phyloP scores from a whole-genome alignment of 2,113 vertebrate species.

The Python bivittatus region DNA sequence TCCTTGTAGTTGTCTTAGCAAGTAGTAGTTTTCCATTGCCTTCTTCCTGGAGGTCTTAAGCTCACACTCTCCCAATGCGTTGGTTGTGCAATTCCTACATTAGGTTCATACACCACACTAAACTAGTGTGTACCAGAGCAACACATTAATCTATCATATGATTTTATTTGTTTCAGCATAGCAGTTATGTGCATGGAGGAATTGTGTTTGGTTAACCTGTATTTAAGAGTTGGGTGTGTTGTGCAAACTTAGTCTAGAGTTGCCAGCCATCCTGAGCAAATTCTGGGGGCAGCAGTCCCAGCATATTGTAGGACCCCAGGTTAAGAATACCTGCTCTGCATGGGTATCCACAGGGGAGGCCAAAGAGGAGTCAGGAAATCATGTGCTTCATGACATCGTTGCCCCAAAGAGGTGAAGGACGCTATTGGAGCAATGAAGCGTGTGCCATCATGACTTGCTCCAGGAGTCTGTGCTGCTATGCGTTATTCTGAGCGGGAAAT shows the following conservation, averaged over 20 bases:
- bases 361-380: neutral
- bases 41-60: neutral
- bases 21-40: neutral
- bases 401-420: neutral
- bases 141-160: neutral
- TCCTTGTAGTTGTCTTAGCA: neutral
- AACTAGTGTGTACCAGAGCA: neutral
- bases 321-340: neutral
- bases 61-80: neutral
- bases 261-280: neutral
- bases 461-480: neutral
- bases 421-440: neutral
- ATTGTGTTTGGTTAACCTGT: neutral
- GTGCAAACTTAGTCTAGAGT: neutral
- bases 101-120: neutral
- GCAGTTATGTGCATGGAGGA: neutral
- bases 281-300: neutral
- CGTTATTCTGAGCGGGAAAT: neutral
- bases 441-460: neutral
- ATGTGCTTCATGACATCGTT: neutral
- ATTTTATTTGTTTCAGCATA: neutral
- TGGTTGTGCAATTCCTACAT: neutral
- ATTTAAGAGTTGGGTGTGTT: neutral
- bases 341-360: neutral
- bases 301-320: constrained; percentile 5